phyloP scores from a whole-genome alignment of 2,797 vertebrate genomes.

The Ambastaia sidthimunki region DNA sequence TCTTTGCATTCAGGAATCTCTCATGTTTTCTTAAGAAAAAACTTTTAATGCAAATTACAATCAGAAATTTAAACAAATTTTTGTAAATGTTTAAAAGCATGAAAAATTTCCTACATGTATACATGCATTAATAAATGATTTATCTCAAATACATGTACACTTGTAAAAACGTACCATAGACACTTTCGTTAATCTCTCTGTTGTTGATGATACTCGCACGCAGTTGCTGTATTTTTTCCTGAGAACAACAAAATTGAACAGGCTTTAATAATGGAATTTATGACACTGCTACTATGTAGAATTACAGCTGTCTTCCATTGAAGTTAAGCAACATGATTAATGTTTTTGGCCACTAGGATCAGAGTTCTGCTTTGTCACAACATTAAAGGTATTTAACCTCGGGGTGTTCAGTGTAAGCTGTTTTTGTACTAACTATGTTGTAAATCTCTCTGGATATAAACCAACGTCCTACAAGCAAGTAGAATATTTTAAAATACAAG shows the following conservation, averaged over 20 bases:
- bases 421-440: not conserved
- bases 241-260: conserved; percentile 31
- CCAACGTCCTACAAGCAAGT: too few relatives aligned
- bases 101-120: not conserved
- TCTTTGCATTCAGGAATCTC: conserved; percentile 9
- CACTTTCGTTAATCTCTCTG: conserved; percentile 62
- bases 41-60: conserved; percentile 37
- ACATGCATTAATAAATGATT: not conserved
- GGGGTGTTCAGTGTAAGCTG: not conserved
- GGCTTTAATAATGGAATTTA: not conserved
- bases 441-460: not conserved
- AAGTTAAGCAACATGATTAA: not conserved
- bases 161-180: conserved; percentile 72
- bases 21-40: conserved; percentile 26
- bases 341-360: not conserved
- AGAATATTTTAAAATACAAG: too few relatives aligned
- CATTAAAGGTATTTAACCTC: not conserved
- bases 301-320: not conserved
- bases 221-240: conserved; percentile 73
- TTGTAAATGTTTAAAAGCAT: conserved; percentile 2
- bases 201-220: conserved; percentile 63
- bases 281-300: too few relatives aligned
- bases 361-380: not conserved
- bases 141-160: not conserved
- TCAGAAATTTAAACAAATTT: conserved; percentile 13